Evolutionary conservation across 2,888 invertebrate species (phyloP).

Genomic region (Orchestes rusci): DNA sequence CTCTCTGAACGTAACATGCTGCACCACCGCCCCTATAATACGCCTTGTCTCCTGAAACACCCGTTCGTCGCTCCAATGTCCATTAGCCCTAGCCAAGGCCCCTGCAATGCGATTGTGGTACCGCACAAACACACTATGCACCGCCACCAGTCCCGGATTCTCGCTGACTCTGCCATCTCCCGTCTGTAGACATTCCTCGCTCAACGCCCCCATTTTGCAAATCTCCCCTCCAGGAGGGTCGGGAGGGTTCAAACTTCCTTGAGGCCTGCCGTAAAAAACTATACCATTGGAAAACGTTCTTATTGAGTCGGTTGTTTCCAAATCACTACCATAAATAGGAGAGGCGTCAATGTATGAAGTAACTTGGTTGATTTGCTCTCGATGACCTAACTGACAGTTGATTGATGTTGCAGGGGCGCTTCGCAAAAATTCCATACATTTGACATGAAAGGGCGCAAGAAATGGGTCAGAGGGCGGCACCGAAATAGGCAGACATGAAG

Average conservation of each 20-base stretch:
- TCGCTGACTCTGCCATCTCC: constrained; percentile 75
- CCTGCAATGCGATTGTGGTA: constrained; percentile 70
- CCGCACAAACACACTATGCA: constrained; percentile 69
- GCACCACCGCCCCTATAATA: constrained; percentile 73
- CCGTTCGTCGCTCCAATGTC: constrained; percentile 84
- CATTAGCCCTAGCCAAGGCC: constrained; percentile 64
- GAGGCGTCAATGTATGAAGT: constrained; percentile 79
- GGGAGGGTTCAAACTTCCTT: constrained; percentile 18
- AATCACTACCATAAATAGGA: constrained; percentile 72
- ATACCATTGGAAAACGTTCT: constrained; percentile 68
- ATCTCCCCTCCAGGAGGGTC: constrained; percentile 56
- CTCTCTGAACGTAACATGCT: constrained; percentile 77
- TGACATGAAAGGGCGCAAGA: constrained; percentile 60
- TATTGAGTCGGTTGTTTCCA: constrained; percentile 64
- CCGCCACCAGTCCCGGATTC: constrained; percentile 69
- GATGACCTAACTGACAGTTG: constrained; percentile 73
- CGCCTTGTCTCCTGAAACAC: constrained; percentile 77
- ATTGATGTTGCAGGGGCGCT: constrained; percentile 74
- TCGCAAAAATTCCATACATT: constrained; percentile 75
- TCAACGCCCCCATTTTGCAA: constrained; percentile 64
- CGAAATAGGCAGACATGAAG: constrained; percentile 76
- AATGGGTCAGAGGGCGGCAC: constrained; percentile 68
- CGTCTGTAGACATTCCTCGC: constrained; percentile 67
- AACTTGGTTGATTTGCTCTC: constrained; percentile 80
- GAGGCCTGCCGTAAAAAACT: background rate